Percentiles rank a stretch among this genome's conserved stretches.
phyloP scores from a whole-genome alignment of 2,797 vertebrate species.

The Myotis pilosus region DNA sequence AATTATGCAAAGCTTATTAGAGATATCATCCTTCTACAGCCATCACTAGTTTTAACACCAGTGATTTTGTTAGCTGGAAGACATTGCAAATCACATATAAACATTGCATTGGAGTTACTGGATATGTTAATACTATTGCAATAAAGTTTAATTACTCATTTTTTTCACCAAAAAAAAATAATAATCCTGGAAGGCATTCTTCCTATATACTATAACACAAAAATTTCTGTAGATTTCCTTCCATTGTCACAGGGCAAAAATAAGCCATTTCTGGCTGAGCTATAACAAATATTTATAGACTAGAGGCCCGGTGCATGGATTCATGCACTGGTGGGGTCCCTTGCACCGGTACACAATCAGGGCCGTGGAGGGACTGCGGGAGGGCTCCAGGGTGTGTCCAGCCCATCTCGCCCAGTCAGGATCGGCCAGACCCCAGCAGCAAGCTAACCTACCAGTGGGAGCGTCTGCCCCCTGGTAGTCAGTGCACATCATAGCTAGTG shows the following conservation, averaged over 20 bases:
- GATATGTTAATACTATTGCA: not conserved
- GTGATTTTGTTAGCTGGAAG: conserved; percentile 43
- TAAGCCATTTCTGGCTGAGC: not conserved
- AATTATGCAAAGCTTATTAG: conserved; percentile 67
- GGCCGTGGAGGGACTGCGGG: fast-evolving
- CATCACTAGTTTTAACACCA: conserved; percentile 40
- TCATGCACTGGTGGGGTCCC: too few relatives aligned
- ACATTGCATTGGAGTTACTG: not conserved
- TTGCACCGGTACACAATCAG: too few relatives aligned
- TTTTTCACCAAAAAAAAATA: not conserved
- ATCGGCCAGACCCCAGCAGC: too few relatives aligned
- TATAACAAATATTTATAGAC: not conserved
- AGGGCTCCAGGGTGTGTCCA: too few relatives aligned
- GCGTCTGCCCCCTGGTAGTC: too few relatives aligned
- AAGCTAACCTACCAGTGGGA: too few relatives aligned
- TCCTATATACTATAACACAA: not conserved
- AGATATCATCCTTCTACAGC: conserved; percentile 19
- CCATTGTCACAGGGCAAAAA: not conserved
- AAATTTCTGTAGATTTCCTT: not conserved
- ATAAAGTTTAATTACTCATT: not conserved
- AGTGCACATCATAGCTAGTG: too few relatives aligned
- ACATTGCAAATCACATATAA: conserved; percentile 20
- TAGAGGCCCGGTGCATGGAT: too few relatives aligned
- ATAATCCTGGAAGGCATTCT: not conserved
- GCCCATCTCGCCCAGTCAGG: too few relatives aligned